Evolutionary conservation across 1,140 invertebrate species (phyloP), one percentile per base, ranked within the genome.

Genomic region (Scaptomyza graminum): DNA sequence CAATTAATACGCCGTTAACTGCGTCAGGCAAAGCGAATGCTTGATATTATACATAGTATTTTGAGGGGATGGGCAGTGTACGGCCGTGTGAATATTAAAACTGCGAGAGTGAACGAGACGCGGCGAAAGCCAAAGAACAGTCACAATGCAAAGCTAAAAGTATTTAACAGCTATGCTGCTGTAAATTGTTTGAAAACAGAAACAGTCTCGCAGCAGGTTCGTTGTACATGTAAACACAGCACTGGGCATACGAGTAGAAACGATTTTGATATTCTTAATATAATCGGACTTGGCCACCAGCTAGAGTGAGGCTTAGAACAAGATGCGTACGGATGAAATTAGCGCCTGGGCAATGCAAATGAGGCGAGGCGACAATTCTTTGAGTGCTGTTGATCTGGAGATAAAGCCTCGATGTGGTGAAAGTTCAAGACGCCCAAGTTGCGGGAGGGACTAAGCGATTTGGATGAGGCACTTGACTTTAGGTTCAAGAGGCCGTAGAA

Each of bases 351-450:
- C 9, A 67, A 88, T 0, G 91, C 93, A 57, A 90, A 95, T 13
- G 74, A 92, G 0, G 75, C 90, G 37, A 93, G 94, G 61, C 94
- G 93, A 4, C 85, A 91, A 61, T 93, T 96, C 76, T 95, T 96
- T 79, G 89, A 93, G 3, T 84, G 90, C 93, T 5, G 93, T 93
- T 25, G 90, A 93, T 66, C 76, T 96, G 1, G 95, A 95, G 79
- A 83, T 95, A 44, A 75, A 93, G 18, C 93, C 8, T 94, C 93
- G 6, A 54, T 94, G 5, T 95, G 95, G 94, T 94, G 93, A 80
- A 91, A 92, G 28, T 91, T 94, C n/a, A 75, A 92, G 15, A 95
- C 95, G 0, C 92, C 87, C 52, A 91, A 92, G 7, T 94, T 93
- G 57, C 93, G 92, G 41, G 92, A 93, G 70, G 92, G 93, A 1